Evolutionary conservation across 1,140 invertebrate genomes (phyloP).

Genomic region (Caerostris darwini): DNA sequence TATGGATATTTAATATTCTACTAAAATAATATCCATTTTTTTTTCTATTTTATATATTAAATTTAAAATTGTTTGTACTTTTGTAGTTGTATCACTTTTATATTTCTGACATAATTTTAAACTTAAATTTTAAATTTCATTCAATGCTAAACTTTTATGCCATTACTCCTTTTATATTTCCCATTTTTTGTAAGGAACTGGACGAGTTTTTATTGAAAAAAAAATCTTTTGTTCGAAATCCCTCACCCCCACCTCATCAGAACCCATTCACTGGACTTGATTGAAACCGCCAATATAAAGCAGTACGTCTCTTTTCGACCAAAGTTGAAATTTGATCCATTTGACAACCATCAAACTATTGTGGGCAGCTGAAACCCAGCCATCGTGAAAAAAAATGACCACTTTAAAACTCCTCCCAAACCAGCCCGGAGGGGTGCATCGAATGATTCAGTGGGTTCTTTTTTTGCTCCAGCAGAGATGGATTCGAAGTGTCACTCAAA

Average conservation of each 20-base stretch:
- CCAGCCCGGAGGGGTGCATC: slow-evolving; percentile 1
- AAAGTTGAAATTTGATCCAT: slow-evolving; percentile 28
- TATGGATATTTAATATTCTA: too few relatives aligned
- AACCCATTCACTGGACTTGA: not conserved
- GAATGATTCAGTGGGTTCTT: slow-evolving; percentile 25
- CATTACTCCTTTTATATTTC: too few relatives aligned
- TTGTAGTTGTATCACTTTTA: too few relatives aligned
- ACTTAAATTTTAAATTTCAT: too few relatives aligned
- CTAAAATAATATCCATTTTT: too few relatives aligned
- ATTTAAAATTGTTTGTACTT: too few relatives aligned
- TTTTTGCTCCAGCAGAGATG: slow-evolving; percentile 9
- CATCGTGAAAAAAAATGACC: not conserved
- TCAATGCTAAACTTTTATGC: too few relatives aligned
- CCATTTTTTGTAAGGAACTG: too few relatives aligned
- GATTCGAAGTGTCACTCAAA: slow-evolving; percentile 16
- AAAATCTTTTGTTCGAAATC: not conserved
- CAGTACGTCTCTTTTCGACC: not conserved
- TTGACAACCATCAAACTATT: slow-evolving; percentile 23
- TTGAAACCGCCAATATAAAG: slow-evolving; percentile 9
- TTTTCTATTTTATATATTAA: too few relatives aligned
- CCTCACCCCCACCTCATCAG: not conserved
- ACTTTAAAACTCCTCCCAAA: not conserved
- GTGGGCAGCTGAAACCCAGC: not conserved
- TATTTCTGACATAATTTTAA: too few relatives aligned
- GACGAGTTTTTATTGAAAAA: too few relatives aligned